Evolutionary conservation across 2,113 vertebrate species (phyloP), one percentile per base, ranked within the genome.

Genomic region (Hiodon alosoides): DNA sequence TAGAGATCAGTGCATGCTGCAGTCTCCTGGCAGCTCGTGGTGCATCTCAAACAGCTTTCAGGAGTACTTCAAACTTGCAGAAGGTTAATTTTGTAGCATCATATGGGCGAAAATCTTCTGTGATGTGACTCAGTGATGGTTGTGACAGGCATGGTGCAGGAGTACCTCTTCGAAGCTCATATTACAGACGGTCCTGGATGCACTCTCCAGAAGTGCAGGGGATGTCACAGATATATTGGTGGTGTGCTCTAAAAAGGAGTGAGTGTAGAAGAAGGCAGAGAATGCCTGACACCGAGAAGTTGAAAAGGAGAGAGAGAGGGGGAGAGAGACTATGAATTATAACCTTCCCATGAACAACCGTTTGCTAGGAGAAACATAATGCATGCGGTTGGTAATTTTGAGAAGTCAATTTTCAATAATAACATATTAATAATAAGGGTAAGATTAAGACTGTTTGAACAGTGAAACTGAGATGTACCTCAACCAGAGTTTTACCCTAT

Each of bases 191-290:
- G 17, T 64, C 48, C 59, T 51, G 0, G 85, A 69, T 0, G 92
- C 93, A 0, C 80, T 60, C 13, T 87, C 82, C 77, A 99, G 87
- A 17, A 94, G 89, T 0, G 51, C 60, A 0, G 91, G 88, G 2
- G 90, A 86, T 2, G 11, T 84, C 9, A 93, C 86, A 0, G 73
- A 75, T 80, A 87, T 90, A 4, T 84, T 81, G 72, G 94, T 93
- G 71, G 83, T 76, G 0, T 79, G 78, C 79, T 84, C 83, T 74
- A 99, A 91, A 88, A 97, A 97, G 60, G 91, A 82, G 80, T 96
- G 81, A 0, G 88, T 92, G 87, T 97, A 94, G 88, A 88, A 98
- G 83, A 98, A 99, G 0, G 94, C 95, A 76, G 97, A 95, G 84
- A 99, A 99, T 0, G 95, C 97, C 97, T 99, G 86, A 76, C 0